phyloP scores from a whole-genome alignment of 2,888 invertebrate species.

The Nymphalis polychloros region DNA sequence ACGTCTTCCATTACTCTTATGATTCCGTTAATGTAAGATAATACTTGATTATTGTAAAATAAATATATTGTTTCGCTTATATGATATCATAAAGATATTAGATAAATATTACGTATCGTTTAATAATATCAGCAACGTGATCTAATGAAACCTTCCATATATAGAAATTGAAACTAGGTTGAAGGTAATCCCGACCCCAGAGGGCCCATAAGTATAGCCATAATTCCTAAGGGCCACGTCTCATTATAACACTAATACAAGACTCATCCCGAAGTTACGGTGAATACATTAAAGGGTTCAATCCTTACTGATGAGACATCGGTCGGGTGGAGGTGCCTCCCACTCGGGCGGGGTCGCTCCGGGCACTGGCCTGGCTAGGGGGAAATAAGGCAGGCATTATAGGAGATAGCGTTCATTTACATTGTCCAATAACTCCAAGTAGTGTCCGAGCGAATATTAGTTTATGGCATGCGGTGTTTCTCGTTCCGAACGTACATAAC shows the following conservation, averaged over 20 bases:
- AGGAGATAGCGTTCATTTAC: slow-evolving; percentile 82
- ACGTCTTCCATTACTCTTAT: neutral
- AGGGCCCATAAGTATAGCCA: slow-evolving; percentile 74
- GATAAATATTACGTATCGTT: slow-evolving; percentile 23
- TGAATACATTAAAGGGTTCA: slow-evolving; percentile 82
- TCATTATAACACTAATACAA: slow-evolving; percentile 83
- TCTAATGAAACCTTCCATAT: slow-evolving; percentile 61
- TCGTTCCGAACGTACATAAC: slow-evolving; percentile 44
- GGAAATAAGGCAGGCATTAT: slow-evolving; percentile 80
- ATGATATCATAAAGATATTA: slow-evolving; percentile 7
- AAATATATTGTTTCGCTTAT: slow-evolving; percentile 1
- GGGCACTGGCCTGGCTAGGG: slow-evolving; percentile 71
- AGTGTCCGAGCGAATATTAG: slow-evolving; percentile 81
- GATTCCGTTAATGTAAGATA: neutral
- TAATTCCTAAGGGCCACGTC: slow-evolving; percentile 81
- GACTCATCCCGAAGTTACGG: slow-evolving; percentile 81
- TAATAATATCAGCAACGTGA: slow-evolving; percentile 42
- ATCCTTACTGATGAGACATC: slow-evolving; percentile 82
- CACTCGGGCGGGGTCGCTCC: slow-evolving; percentile 66
- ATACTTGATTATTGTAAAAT: neutral
- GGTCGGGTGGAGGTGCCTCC: slow-evolving; percentile 63
- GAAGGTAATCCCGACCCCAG: slow-evolving; percentile 70
- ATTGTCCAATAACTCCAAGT: slow-evolving; percentile 83
- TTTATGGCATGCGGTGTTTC: slow-evolving; percentile 70
- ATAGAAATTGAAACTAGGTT: slow-evolving; percentile 78